A percentile compares a stretch with the other conserved stretches of the same genome.
These are phyloP conservation scores for Centroberyx gerrardi DNA, from an alignment of 2,797 vertebrate species.

Conservation along the genomic window DNA sequence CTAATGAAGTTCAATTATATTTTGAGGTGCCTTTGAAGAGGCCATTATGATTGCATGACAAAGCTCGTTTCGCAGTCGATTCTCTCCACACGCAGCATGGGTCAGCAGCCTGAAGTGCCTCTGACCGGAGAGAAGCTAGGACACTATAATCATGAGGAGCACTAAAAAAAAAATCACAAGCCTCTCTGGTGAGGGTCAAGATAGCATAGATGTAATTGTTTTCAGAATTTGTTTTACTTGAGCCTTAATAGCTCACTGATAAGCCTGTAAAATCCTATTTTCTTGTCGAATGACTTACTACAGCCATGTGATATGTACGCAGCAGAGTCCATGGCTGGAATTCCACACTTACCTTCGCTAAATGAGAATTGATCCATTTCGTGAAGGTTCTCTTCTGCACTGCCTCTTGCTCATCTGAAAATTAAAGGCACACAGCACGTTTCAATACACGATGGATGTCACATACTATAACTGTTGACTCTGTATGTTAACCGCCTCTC, in stretches of 20 bases:
- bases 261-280: constrained; percentile 19
- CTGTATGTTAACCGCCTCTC: constrained; percentile 3
- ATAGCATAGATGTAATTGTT: not conserved
- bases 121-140: constrained; percentile 28
- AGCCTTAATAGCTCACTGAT: not conserved
- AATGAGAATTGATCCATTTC: constrained; percentile 99
- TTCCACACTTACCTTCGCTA: constrained; percentile 91
- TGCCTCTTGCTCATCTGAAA: constrained; percentile 96
- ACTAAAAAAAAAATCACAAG: constrained; percentile 42
- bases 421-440: constrained; percentile 39
- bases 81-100: constrained; percentile 42
- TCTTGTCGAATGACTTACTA: constrained; percentile 6
- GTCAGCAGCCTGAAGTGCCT: constrained; percentile 37
- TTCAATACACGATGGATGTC: constrained; percentile 34
- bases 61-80: constrained; percentile 43
- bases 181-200: constrained; percentile 32
- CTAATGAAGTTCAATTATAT: constrained; percentile 9
- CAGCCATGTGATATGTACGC: not conserved
- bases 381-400: constrained; percentile 99
- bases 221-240: constrained; percentile 7
- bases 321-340: not conserved
- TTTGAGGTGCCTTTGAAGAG: constrained; percentile 13
- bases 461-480: constrained; percentile 9
- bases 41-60: constrained; percentile 39
- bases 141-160: constrained; percentile 25